Evolutionary conservation across 1,140 invertebrate genomes (phyloP), one percentile per base, ranked within the genome.

Genomic region (Drosophila trapezifrons): DNA sequence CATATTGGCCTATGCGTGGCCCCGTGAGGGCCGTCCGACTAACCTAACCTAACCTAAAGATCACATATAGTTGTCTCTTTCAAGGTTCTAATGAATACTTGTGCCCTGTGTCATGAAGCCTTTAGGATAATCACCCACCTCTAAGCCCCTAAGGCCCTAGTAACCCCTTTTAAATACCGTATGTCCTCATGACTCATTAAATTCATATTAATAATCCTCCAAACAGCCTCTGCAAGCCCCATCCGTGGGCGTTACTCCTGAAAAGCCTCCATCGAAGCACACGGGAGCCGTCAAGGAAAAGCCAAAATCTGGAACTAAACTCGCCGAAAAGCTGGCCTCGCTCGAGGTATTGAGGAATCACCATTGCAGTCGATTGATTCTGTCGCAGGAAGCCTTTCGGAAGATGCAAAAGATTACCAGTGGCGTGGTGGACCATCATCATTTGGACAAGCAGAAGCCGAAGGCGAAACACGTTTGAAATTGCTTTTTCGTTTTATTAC

Each of bases 401-500:
- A 70, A 66, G 32, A 54, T 65, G 45, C 29, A 40, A 4, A 54
- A 17, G n/a, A 6, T 49, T 3, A 75, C 59, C 6, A 40, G 57
- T 15, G 27, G 25, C 5, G 46, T 32, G 32, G 20, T 5, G 32
- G 27, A 12, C 4, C 15, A 1, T 13, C 13, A 32, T 8, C 7
- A 35, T 5, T 25, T 27, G 15, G 17, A 10, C 35, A 35, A 47
- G 42, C 0, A 32, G 22, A 46, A 54, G 17, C 15, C 13, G 1
- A 38, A 57, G 35, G 0, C 25, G 17, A 32, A 70, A 69, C 15
- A 32, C n/a, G 12, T 47, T 51, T 71, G 27, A 49, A 58, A 71
- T 71, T 29, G 43, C 80, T 79, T 83, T 80, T 78, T 76, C 65
- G 80, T 62, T 78, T 85, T 81, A 86, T 86, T 82, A 82, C 83